A percentile compares a stretch with the other conserved stretches of the same genome.
Evolutionary conservation across 2,888 invertebrate species (phyloP).

Genomic region (Cataglyphis livida): DNA sequence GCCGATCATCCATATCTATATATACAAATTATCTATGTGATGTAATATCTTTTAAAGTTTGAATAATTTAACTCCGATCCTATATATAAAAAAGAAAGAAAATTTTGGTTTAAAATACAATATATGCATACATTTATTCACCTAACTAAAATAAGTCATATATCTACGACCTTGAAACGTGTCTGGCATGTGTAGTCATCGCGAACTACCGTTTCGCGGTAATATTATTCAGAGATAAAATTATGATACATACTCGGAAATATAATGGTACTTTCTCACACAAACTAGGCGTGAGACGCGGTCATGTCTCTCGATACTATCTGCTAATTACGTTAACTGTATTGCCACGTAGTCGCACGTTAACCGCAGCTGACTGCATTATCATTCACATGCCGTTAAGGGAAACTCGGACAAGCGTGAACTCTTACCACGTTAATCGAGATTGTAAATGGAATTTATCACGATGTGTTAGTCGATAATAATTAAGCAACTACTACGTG

Average conservation of each 20-base stretch:
- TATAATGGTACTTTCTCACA: conserved; percentile 22
- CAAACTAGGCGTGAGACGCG: conserved; percentile 40
- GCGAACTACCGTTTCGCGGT: conserved; percentile 21
- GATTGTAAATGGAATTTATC: conserved; percentile 18
- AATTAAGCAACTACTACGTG: conserved; percentile 19
- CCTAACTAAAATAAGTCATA: conserved; percentile 12
- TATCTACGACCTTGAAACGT: conserved; percentile 13
- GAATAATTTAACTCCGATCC: neutral
- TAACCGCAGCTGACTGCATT: conserved; percentile 35
- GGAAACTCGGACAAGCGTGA: conserved; percentile 24
- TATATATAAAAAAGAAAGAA: neutral
- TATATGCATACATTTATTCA: neutral
- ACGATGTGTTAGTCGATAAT: conserved; percentile 7
- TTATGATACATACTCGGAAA: conserved; percentile 37
- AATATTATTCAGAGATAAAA: conserved; percentile 50
- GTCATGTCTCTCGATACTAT: conserved; percentile 42
- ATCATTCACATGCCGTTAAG: conserved; percentile 47
- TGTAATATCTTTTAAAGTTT: neutral
- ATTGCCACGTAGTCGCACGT: conserved; percentile 40
- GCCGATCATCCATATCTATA: neutral
- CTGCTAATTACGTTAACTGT: conserved; percentile 51
- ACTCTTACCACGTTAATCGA: conserved; percentile 20
- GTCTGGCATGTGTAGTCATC: neutral
- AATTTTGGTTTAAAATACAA: neutral
- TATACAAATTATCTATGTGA: neutral